Conservation (phyloP, 2,797 vertebrate genomes). For the Tenualosa ilisha region DNA sequence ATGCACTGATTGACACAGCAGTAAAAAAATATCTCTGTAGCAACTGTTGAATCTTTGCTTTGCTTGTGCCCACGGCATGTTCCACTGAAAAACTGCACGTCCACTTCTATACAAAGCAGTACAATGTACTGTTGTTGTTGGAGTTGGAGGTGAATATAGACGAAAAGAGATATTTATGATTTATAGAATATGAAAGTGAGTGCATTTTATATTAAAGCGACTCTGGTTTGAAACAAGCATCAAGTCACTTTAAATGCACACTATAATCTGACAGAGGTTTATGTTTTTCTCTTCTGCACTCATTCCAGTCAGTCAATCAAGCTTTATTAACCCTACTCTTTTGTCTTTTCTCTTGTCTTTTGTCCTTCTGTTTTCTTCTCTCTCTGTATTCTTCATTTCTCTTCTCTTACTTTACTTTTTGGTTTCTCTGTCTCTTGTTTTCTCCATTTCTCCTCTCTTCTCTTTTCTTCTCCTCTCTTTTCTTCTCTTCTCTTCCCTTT, state of each 20-base stretch:
- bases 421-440: background rate
- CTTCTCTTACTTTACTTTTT: background rate
- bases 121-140: too few species aligned
- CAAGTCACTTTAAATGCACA: background rate
- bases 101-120: too few species aligned
- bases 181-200: too few species aligned
- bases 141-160: too few species aligned
- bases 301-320: background rate
- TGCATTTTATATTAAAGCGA: too few species aligned
- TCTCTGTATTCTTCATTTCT: background rate
- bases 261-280: background rate
- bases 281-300: background rate
- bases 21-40: too few species aligned
- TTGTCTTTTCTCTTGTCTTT: slow-evolving; percentile 33
- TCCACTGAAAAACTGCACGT: too few species aligned
- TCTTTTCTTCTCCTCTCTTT: background rate
- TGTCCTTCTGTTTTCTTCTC: slow-evolving; percentile 1
- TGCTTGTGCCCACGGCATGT: too few species aligned
- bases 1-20: too few species aligned
- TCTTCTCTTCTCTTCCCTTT: background rate
- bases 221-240: too few species aligned
- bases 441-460: background rate
- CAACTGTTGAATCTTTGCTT: too few species aligned
- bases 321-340: background rate
- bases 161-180: too few species aligned